Conservation (phyloP, 2,888 invertebrate species). For the Poecilus cupreus region DNA sequence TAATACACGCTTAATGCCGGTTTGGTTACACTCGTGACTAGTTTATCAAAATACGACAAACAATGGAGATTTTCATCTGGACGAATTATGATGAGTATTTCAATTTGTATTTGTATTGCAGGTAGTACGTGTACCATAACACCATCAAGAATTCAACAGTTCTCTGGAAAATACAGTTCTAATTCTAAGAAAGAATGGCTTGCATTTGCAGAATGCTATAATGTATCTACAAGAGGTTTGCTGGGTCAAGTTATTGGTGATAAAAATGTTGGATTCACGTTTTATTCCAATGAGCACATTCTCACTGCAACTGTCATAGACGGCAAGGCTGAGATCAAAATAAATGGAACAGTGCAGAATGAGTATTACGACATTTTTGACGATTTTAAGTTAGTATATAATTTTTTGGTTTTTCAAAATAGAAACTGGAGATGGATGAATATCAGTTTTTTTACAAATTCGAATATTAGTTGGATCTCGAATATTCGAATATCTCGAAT, state of each 20-base stretch:
- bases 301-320: background rate
- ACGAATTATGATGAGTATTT: too few species aligned
- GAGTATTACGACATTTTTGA: background rate
- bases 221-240: background rate
- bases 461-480: too few species aligned
- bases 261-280: background rate
- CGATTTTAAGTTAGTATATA: background rate
- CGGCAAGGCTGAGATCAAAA: background rate
- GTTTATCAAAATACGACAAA: too few species aligned
- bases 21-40: too few species aligned
- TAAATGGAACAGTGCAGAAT: background rate
- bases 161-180: background rate
- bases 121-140: background rate
- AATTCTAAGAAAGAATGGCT: conserved; percentile 1
- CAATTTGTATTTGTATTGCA: background rate
- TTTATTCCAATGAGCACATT: background rate
- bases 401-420: background rate
- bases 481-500: too few species aligned
- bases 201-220: conserved; percentile 9
- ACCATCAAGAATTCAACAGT: background rate
- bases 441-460: too few species aligned
- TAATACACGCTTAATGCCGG: too few species aligned
- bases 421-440: too few species aligned
- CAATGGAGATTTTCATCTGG: too few species aligned
- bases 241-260: background rate